Percentiles rank a stretch among this genome's conserved stretches.
These are phyloP conservation scores for Chironex yamaguchii DNA, from an alignment of 30 jellyfish, hydroid and myxozoan species.

Conservation along the genomic window DNA sequence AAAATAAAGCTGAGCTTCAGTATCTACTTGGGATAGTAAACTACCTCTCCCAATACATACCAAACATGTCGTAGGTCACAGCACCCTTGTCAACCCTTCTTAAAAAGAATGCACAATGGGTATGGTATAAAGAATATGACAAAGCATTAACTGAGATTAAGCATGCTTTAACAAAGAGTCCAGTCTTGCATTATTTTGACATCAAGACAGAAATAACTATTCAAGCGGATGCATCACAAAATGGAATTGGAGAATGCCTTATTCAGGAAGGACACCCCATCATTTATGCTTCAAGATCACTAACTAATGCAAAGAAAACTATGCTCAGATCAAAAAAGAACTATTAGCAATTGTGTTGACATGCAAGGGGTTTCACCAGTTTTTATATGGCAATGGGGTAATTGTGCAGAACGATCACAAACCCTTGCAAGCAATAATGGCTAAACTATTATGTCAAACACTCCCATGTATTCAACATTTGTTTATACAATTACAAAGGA, in stretches of 20 bases:
- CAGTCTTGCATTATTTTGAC: conserved; percentile 47
- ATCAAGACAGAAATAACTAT: conserved; percentile 21
- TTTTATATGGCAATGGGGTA: conserved; percentile 8
- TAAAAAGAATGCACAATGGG: conserved; percentile 27
- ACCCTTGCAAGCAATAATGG: conserved; percentile 17
- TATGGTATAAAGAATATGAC: conserved; percentile 17
- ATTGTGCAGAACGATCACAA: conserved; percentile 21
- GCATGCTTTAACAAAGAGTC: conserved; percentile 15
- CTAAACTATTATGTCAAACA: conserved; percentile 6
- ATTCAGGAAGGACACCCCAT: conserved; percentile 66
- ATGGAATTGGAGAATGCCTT: conserved; percentile 48
- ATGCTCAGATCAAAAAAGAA: conserved; percentile 49
- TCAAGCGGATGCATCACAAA: conserved; percentile 39
- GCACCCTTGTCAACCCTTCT: conserved; percentile 13
- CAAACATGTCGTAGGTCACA: conserved; percentile 2
- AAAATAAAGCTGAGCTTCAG: conserved; percentile 2
- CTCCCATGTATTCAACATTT: conserved; percentile 13
- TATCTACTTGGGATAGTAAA: conserved; percentile 27
- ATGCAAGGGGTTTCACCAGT: conserved; percentile 44
- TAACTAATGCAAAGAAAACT: conserved; percentile 36
- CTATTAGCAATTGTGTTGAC: conserved; percentile 34
- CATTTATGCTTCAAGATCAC: conserved; percentile 60
- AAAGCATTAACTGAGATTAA: conserved; percentile 54
- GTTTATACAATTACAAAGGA: conserved; percentile 14
- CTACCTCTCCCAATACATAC: conserved; percentile 41